These are phyloP conservation scores for Phasia obesa DNA, from an alignment of 2,888 invertebrate species.

Conservation along the genomic window DNA sequence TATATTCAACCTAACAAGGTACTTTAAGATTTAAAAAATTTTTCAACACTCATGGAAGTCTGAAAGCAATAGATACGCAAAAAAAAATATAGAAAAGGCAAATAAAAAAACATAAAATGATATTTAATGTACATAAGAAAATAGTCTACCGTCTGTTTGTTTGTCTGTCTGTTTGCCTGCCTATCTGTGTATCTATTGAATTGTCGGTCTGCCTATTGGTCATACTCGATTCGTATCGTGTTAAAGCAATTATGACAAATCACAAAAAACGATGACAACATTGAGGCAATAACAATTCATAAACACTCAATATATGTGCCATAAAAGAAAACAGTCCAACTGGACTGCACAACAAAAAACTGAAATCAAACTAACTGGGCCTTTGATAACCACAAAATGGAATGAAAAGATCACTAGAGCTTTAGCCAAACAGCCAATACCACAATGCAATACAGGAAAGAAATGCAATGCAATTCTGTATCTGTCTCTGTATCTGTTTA, in stretches of 20 bases:
- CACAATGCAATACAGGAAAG: conserved; percentile 23
- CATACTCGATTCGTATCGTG: conserved; percentile 55
- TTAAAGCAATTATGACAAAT: conserved; percentile 72
- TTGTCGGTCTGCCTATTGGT: conserved; percentile 13
- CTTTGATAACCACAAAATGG: conserved; percentile 39
- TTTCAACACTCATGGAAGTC: conserved; percentile 9
- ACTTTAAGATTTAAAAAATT: conserved; percentile 44
- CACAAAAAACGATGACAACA: conserved; percentile 71
- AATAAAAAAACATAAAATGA: conserved; percentile 26
- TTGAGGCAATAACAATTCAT: conserved; percentile 72
- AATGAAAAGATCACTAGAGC: conserved; percentile 35
- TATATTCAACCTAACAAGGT: conserved; percentile 68
- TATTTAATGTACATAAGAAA: conserved; percentile 14
- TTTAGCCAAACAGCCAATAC: conserved; percentile 11
- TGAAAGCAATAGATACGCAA: not conserved
- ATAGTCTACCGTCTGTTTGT: not conserved
- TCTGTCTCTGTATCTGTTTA: not conserved
- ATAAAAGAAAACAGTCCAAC: conserved; percentile 56
- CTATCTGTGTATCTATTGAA: too few species aligned
- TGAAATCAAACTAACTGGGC: conserved; percentile 33
- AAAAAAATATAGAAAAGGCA: conserved; percentile 6
- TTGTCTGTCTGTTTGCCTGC: not conserved
- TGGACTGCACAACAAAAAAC: conserved; percentile 41
- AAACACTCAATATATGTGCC: conserved; percentile 71
- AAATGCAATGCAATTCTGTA: too few species aligned